A percentile compares a stretch with the other conserved stretches of the same genome.
These are phyloP conservation scores for Oreotrochilus melanogaster DNA, from an alignment of 2,113 vertebrate species.

Conservation along the genomic window DNA sequence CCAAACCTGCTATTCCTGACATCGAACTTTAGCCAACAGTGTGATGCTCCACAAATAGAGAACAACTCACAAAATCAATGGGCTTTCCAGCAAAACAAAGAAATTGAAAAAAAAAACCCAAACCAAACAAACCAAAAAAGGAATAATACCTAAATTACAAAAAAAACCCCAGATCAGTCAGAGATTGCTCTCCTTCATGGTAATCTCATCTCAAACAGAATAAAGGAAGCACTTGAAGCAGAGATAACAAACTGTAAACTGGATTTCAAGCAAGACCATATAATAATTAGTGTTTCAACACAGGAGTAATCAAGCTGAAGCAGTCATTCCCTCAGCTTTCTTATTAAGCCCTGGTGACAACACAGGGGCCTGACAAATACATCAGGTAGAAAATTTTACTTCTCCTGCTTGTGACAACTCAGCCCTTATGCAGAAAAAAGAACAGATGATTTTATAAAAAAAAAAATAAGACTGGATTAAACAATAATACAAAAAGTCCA, in stretches of 20 bases:
- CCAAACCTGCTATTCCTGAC: neutral
- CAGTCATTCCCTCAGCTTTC: neutral
- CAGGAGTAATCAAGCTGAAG: neutral
- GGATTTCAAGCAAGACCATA: neutral
- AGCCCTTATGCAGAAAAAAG: neutral
- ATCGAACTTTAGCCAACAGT: neutral
- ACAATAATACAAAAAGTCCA: neutral
- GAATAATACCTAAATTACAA: neutral
- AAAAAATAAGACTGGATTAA: neutral
- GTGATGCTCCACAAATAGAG: neutral
- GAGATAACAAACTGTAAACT: neutral
- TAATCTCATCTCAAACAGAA: neutral
- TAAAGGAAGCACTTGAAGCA: neutral
- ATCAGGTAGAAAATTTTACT: neutral
- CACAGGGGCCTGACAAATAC: neutral
- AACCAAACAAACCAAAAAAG: neutral
- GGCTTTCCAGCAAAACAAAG: neutral
- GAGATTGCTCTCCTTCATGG: neutral
- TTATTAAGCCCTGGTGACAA: neutral
- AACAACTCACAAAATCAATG: neutral
- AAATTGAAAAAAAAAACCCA: neutral
- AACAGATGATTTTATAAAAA: neutral
- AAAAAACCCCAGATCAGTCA: neutral
- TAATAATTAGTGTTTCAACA: neutral
- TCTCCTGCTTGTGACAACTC: neutral